These are phyloP conservation scores for Leptodirus hochenwartii DNA, from an alignment of 2,888 invertebrate species.

Conservation along the genomic window DNA sequence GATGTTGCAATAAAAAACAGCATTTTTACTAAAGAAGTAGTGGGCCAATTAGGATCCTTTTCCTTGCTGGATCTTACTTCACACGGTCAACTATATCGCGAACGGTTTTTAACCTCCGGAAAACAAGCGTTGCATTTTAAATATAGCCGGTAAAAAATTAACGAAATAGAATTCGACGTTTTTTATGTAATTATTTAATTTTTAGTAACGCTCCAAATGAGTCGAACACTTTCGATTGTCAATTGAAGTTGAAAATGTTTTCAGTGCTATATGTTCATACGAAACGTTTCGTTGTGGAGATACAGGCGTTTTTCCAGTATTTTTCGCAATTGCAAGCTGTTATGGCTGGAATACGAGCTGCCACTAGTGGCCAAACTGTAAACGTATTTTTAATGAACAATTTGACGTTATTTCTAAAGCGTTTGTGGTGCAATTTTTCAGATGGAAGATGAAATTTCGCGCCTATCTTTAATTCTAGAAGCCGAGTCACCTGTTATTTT, in stretches of 20 bases:
- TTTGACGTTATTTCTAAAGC: not conserved
- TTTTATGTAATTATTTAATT: slow-evolving; percentile 10
- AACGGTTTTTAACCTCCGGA: slow-evolving; percentile 65
- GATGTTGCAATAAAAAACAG: slow-evolving; percentile 27
- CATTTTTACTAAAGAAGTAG: slow-evolving; percentile 30
- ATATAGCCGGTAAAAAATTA: slow-evolving; percentile 31
- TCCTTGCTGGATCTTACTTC: slow-evolving; percentile 61
- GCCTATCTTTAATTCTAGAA: slow-evolving; percentile 41
- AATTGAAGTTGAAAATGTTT: slow-evolving; percentile 64
- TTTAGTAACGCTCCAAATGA: slow-evolving; percentile 34
- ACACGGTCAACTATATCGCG: slow-evolving; percentile 62
- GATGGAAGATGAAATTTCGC: slow-evolving; percentile 23
- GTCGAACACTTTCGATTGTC: slow-evolving; percentile 42
- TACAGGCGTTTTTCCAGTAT: slow-evolving; percentile 70
- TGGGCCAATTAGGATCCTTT: slow-evolving; percentile 63
- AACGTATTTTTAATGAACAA: slow-evolving; percentile 13
- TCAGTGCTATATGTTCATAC: slow-evolving; percentile 90
- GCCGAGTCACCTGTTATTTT: slow-evolving; percentile 69
- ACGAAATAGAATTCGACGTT: slow-evolving; percentile 4
- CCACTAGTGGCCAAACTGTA: slow-evolving; percentile 38
- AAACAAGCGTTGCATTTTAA: slow-evolving; percentile 65
- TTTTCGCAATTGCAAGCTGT: slow-evolving; percentile 72
- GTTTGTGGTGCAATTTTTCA: slow-evolving; percentile 12
- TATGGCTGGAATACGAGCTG: slow-evolving; percentile 46
- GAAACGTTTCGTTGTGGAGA: slow-evolving; percentile 76